Evolutionary conservation across 2,888 invertebrate genomes (phyloP).

Genomic region (Dicyrtoma fusca): DNA sequence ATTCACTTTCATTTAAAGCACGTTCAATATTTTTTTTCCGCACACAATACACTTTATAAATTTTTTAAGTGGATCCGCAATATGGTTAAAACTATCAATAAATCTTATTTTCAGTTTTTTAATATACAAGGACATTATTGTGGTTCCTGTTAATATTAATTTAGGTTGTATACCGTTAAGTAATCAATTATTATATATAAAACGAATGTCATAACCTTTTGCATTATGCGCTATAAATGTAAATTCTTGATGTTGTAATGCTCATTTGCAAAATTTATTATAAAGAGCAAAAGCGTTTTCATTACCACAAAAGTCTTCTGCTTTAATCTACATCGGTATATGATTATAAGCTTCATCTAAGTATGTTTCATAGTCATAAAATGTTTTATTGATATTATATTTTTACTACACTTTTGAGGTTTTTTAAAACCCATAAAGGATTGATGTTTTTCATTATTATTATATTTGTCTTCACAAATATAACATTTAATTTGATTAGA

Average conservation of each 20-base stretch:
- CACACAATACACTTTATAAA: not conserved
- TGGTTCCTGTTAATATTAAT: not conserved
- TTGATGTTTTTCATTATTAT: not conserved
- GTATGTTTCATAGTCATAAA: not conserved
- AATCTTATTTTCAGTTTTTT: not conserved
- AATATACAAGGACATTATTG: not conserved
- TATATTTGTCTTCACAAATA: no score
- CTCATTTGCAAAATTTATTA: not conserved
- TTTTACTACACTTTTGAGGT: not conserved
- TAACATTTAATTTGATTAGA: no score
- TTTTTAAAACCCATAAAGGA: constrained; percentile 2
- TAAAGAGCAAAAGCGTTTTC: not conserved
- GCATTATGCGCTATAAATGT: constrained; percentile 8
- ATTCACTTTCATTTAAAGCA: no score
- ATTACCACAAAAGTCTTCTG: not conserved
- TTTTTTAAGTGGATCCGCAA: no score
- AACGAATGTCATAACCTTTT: not conserved
- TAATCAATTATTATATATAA: not conserved
- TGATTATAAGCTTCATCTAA: not conserved
- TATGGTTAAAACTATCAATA: constrained; percentile 1
- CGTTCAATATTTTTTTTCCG: no score
- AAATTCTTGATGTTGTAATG: not conserved
- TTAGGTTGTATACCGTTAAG: not conserved
- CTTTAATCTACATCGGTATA: not conserved
- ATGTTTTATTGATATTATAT: not conserved